Conservation (phyloP, 2,888 invertebrate genomes). For the Plebejus anna region DNA sequence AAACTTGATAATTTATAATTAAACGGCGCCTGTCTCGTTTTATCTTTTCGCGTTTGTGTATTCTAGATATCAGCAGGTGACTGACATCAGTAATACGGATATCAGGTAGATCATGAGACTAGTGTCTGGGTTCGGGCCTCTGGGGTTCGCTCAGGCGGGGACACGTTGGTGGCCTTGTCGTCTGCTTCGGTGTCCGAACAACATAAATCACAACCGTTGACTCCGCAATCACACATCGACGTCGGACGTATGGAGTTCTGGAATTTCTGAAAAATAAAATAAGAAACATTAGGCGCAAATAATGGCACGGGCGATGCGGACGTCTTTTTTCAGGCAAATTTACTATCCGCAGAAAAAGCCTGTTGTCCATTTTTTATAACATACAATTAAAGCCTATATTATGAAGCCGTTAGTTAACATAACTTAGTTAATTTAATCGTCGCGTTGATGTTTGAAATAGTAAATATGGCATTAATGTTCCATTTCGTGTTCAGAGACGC, state of each 20-base stretch:
- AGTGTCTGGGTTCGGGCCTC: conserved; percentile 29
- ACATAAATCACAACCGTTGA: conserved; percentile 86
- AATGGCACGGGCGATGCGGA: neutral
- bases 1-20: conserved; percentile 58
- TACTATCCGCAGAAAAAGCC: no score
- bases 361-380: no score
- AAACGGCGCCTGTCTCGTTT: conserved; percentile 51
- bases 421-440: neutral
- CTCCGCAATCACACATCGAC: conserved; percentile 86
- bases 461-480: neutral
- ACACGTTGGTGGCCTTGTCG: conserved; percentile 63
- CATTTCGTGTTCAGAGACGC: neutral
- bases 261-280: conserved; percentile 82
- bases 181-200: conserved; percentile 71
- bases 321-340: no score
- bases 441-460: neutral
- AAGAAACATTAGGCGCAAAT: neutral
- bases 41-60: conserved; percentile 57
- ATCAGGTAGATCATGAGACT: conserved; percentile 29
- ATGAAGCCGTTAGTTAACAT: neutral
- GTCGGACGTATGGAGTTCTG: conserved; percentile 86
- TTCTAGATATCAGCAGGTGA: conserved; percentile 51
- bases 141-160: conserved; percentile 16
- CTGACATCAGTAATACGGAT: conserved; percentile 37
- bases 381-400: no score